These are phyloP conservation scores for Xyrichtys novacula DNA, from an alignment of 2,797 vertebrate genomes.

Conservation along the genomic window DNA sequence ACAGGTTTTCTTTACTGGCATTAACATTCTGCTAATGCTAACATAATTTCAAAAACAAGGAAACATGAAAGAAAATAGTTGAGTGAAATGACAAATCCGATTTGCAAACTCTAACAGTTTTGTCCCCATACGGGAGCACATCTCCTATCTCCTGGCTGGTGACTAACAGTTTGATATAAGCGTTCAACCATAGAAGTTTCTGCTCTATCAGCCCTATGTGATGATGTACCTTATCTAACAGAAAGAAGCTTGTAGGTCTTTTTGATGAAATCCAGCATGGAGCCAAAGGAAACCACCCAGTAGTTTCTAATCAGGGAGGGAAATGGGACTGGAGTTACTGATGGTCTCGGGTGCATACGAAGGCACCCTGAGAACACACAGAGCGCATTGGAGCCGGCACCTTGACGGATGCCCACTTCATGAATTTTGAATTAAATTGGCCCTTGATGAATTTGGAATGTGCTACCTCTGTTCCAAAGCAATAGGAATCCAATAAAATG, in stretches of 20 bases:
- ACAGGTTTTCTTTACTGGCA: neutral
- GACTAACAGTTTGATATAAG: conserved; percentile 14
- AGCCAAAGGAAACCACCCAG: conserved; percentile 67
- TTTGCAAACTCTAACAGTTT: neutral
- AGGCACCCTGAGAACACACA: conserved; percentile 69
- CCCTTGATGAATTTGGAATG: conserved; percentile 86
- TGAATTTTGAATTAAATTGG: conserved; percentile 87
- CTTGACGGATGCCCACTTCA: conserved; percentile 84
- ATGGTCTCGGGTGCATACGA: conserved; percentile 63
- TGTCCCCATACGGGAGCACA: neutral
- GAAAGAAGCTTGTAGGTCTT: conserved; percentile 40
- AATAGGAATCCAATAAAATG: conserved; percentile 87
- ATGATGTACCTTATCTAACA: conserved; percentile 33
- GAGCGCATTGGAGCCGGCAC: conserved; percentile 69
- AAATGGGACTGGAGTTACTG: conserved; percentile 74
- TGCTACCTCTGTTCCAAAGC: conserved; percentile 80
- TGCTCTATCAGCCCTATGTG: conserved; percentile 14
- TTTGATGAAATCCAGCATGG: conserved; percentile 63
- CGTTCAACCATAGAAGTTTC: conserved; percentile 28
- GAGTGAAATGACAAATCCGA: neutral
- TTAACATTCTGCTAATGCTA: neutral
- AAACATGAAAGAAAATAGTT: neutral
- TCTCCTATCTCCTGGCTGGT: conserved; percentile 9
- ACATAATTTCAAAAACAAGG: no score
- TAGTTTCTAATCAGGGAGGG: conserved; percentile 76